Base-by-base conservation (phyloP, 2,797 vertebrate genomes). In the Sebastes paucispinis region DNA sequence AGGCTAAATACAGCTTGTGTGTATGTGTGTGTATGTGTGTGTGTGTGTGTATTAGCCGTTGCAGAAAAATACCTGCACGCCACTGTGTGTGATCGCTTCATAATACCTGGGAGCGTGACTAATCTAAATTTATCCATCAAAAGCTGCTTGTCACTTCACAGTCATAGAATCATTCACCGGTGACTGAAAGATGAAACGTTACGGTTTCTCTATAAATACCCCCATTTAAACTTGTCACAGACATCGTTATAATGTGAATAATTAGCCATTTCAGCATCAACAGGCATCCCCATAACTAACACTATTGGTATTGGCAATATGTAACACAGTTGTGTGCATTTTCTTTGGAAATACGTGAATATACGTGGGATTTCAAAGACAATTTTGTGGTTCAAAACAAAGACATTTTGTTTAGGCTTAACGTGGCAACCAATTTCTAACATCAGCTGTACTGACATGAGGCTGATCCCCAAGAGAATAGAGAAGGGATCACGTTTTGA, bases 121-220 rank as follows among this genome's bases (percentile, higher is more conserved):
- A 72, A 85, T 88, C 84, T 82, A 75, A 68, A 87, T 86, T 10
- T 79, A 82, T 80, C 75, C 77, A 77, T 88, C 82, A 85, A 87
- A 91, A 86, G 87, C 76, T 78, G 66, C 72, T 64, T 78, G 79
- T 81, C 84, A 83, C 66, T 73, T 82, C 75, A 79, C 67, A 85
- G 74, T 80, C 80, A 78, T 0, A 68, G 62, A 77, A 78, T 84
- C 64, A 82, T 39, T 68, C 58, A 54, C 20, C 0, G 50, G 20
- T 22, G 20, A 54, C 50, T 54, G 50, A 54, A 22, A 22, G 50
- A 54, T 54, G 50, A 54, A 80, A 58, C 1, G 2, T 43, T 29
- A 16, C 0, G 1, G 39, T 39, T 32, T 29, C 58, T 58, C 22
- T 73, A 79, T 34, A 70, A 73, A 80, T 67, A 79, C 4, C 22